phyloP scores from a whole-genome alignment of 2,797 vertebrate species.

The Takifugu rubripes region DNA sequence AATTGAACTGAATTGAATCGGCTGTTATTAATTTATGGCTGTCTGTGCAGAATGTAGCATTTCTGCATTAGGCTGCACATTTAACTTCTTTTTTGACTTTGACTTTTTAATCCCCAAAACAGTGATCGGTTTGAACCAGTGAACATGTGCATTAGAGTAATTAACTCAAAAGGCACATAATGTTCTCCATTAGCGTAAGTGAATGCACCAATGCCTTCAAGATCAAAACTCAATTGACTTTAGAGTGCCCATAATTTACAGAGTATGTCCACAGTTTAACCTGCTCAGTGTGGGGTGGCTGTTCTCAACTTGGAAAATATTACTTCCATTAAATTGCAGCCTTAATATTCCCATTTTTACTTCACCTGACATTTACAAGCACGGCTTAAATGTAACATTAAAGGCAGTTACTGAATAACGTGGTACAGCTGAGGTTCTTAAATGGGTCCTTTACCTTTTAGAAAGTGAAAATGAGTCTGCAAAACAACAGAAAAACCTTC shows the following conservation, averaged over 20 bases:
- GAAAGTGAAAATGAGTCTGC: too few species aligned
- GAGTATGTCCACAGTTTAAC: conserved; percentile 39
- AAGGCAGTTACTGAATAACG: conserved; percentile 18
- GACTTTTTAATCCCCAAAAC: conserved; percentile 18
- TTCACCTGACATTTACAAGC: conserved; percentile 22
- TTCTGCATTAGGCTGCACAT: conserved; percentile 1
- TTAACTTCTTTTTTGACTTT: conserved; percentile 14
- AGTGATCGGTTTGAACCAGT: conserved; percentile 20
- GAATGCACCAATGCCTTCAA: conserved; percentile 47
- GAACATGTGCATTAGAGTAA: conserved; percentile 45
- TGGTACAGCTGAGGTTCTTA: neutral
- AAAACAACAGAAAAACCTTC: neutral
- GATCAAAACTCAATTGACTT: conserved; percentile 40
- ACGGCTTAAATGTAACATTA: conserved; percentile 21
- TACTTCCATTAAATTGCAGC: conserved; percentile 13
- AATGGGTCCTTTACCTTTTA: too few species aligned
- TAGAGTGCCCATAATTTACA: conserved; percentile 36
- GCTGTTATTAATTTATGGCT: too few species aligned
- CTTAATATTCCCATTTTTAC: conserved; percentile 18
- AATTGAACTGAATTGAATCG: too few species aligned
- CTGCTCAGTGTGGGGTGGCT: conserved; percentile 17
- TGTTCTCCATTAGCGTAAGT: conserved; percentile 52
- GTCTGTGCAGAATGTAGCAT: neutral
- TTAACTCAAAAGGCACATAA: conserved; percentile 51
- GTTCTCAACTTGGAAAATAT: conserved; percentile 12